A percentile compares a stretch with the other conserved stretches of the same genome.
phyloP scores from a whole-genome alignment of 2,888 invertebrate species.

The Linyphia triangularis region DNA sequence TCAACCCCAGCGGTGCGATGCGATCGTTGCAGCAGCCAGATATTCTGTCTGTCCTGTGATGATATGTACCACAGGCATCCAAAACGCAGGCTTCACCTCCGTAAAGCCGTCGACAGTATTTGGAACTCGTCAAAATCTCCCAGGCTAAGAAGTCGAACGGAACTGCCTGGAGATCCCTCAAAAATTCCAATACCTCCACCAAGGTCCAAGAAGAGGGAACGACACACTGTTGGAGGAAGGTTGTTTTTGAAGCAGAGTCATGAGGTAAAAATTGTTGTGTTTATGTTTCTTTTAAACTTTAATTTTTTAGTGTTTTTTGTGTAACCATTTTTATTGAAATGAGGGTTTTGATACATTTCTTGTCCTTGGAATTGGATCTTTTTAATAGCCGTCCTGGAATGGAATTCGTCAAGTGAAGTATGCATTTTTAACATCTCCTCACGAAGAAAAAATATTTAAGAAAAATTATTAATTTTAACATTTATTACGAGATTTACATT shows the following conservation, averaged over 20 bases:
- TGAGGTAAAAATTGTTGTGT: slow-evolving; percentile 38
- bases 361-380: too few species aligned
- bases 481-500: too few species aligned
- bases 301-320: too few species aligned
- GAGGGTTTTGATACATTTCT: too few species aligned
- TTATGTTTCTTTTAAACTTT: not conserved
- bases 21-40: slow-evolving; percentile 89
- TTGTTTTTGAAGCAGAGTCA: slow-evolving; percentile 57
- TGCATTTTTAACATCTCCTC: not conserved
- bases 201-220: slow-evolving; percentile 81
- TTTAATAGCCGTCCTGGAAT: too few species aligned
- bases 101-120: slow-evolving; percentile 83
- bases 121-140: slow-evolving; percentile 50
- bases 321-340: too few species aligned
- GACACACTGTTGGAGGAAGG: slow-evolving; percentile 59
- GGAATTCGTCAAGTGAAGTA: not conserved
- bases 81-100: slow-evolving; percentile 88
- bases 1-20: slow-evolving; percentile 90
- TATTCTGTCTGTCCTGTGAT: slow-evolving; percentile 93
- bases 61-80: slow-evolving; percentile 97
- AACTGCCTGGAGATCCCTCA: slow-evolving; percentile 74
- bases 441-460: not conserved
- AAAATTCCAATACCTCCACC: slow-evolving; percentile 83
- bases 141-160: slow-evolving; percentile 40
- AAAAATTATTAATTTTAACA: too few species aligned